Evolutionary conservation across 2,888 invertebrate genomes (phyloP).

Genomic region (Pimpla rufipes): DNA sequence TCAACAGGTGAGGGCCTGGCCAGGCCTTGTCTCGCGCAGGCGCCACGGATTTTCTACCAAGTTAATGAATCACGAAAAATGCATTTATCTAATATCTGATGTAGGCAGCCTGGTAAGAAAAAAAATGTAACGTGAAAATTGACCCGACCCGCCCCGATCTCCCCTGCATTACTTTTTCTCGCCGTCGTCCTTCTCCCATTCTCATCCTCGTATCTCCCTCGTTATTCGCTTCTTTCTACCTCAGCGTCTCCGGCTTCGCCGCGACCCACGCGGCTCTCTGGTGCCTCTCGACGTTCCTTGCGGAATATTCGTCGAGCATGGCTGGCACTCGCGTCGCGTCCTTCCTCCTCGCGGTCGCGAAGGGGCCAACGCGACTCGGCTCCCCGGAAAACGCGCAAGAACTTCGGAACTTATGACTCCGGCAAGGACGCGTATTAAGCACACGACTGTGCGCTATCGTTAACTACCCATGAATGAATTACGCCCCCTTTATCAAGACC

Average conservation of each 20-base stretch:
- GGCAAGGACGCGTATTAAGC: slow-evolving; percentile 77
- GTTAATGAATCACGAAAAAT: too few relatives aligned
- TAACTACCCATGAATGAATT: slow-evolving; percentile 85
- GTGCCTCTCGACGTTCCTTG: background rate
- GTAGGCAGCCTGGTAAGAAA: too few relatives aligned
- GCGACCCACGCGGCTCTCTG: slow-evolving; percentile 43
- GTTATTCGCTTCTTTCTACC: slow-evolving; percentile 15
- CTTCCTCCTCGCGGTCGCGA: slow-evolving; percentile 61
- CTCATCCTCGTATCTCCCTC: slow-evolving; percentile 17
- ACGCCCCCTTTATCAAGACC: slow-evolving; percentile 72
- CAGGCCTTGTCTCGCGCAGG: too few relatives aligned
- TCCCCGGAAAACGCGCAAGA: slow-evolving; percentile 71
- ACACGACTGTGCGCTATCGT: slow-evolving; percentile 73
- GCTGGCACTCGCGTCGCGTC: slow-evolving; percentile 64
- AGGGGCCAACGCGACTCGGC: slow-evolving; percentile 50
- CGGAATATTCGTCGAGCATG: slow-evolving; percentile 29
- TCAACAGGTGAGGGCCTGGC: too few relatives aligned
- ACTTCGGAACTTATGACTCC: slow-evolving; percentile 81
- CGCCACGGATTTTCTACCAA: too few relatives aligned
- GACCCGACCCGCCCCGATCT: too few relatives aligned
- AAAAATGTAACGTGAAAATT: too few relatives aligned
- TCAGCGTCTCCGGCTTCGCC: slow-evolving; percentile 62
- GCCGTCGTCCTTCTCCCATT: slow-evolving; percentile 31
- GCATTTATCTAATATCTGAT: too few relatives aligned
- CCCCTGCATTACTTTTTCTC: slow-evolving; percentile 43